Evolutionary conservation across 2,113 vertebrate species (phyloP).

Genomic region (Eupsittula cactorum): DNA sequence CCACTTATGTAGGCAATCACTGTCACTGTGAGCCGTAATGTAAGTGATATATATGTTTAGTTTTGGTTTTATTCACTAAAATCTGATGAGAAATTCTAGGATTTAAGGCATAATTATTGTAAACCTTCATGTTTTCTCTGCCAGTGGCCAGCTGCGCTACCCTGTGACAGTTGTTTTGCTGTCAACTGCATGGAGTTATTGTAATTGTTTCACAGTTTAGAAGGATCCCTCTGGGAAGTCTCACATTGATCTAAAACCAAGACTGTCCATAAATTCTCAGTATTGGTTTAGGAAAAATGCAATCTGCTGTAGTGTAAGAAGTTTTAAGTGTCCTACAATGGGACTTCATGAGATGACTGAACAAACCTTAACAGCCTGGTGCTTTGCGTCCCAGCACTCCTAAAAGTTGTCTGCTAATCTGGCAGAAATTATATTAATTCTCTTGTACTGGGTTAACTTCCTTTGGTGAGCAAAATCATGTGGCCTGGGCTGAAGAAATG

Average conservation of each 20-base stretch:
- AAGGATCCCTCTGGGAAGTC: background rate
- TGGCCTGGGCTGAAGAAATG: background rate
- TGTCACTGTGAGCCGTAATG: background rate
- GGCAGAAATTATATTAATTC: background rate
- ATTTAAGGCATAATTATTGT: background rate
- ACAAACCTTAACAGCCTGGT: background rate
- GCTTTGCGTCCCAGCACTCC: background rate
- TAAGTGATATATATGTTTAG: background rate
- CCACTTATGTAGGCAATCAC: accelerated
- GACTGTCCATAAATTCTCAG: background rate
- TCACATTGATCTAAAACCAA: background rate
- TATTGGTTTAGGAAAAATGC: background rate
- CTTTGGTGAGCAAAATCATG: background rate
- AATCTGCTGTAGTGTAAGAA: background rate
- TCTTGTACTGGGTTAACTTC: background rate
- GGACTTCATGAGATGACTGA: background rate
- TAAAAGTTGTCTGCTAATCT: background rate
- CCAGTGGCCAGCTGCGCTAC: background rate
- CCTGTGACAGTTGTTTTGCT: background rate
- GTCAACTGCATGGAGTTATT: background rate
- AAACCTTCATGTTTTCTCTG: background rate
- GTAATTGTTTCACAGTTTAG: background rate
- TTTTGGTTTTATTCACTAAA: background rate
- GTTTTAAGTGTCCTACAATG: background rate
- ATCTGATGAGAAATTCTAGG: background rate